phyloP scores from a whole-genome alignment of 2,797 vertebrate genomes.

The Gallinago stenura region DNA sequence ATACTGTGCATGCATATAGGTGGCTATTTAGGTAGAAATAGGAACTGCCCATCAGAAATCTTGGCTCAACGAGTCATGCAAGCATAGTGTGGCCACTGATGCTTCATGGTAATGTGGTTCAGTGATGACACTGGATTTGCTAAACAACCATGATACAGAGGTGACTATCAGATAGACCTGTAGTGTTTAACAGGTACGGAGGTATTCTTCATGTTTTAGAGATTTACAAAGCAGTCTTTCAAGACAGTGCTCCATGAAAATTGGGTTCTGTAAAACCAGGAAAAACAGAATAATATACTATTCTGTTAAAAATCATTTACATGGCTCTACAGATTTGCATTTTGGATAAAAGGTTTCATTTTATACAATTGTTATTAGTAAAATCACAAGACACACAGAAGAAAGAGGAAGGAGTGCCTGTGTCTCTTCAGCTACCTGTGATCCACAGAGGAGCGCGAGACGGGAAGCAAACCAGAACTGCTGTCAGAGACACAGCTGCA shows the following conservation, averaged over 20 bases:
- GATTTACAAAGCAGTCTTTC: not conserved
- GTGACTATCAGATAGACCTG: not conserved
- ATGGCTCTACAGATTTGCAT: not conserved
- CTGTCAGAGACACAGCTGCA: not conserved
- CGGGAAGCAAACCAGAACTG: not conserved
- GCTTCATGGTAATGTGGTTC: not conserved
- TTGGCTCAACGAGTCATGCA: not conserved
- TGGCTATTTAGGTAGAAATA: not conserved
- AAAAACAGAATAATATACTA: not conserved
- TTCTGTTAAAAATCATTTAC: not conserved
- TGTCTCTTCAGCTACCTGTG: not conserved
- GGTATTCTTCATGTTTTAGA: not conserved
- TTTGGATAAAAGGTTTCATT: not conserved
- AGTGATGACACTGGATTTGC: not conserved
- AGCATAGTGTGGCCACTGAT: not conserved
- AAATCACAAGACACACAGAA: not conserved
- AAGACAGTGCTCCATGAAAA: not conserved
- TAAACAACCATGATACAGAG: not conserved
- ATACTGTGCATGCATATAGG: not conserved
- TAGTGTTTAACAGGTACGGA: rapidly evolving
- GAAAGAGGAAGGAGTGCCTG: not conserved
- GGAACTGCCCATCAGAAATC: not conserved
- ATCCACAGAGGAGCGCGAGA: not conserved
- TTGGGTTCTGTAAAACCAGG: not conserved
- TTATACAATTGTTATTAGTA: not conserved